Conservation (phyloP, 2,888 invertebrate genomes). For the Pammene fasciana region DNA sequence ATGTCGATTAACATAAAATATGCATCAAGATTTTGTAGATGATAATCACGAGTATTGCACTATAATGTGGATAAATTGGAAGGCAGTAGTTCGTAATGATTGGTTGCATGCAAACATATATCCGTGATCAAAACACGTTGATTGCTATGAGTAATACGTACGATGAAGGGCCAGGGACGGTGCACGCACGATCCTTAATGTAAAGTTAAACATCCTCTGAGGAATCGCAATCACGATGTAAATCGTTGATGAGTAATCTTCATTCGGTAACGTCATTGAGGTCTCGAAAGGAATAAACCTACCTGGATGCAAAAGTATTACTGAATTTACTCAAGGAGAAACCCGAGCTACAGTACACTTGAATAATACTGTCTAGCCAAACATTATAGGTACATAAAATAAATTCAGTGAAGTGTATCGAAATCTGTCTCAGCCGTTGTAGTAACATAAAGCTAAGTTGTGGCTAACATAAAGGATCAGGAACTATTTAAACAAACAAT, state of each 20-base stretch:
- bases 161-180: conserved; percentile 37
- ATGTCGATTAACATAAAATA: conserved; percentile 20
- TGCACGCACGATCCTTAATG: conserved; percentile 38
- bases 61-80: conserved; percentile 11
- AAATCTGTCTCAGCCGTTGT: conserved; percentile 9
- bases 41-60: conserved; percentile 14
- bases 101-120: conserved; percentile 27
- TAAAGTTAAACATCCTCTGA: conserved; percentile 36
- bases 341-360: conserved; percentile 3
- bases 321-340: background rate
- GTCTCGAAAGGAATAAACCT: conserved; percentile 25
- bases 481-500: conserved; percentile 25
- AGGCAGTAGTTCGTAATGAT: conserved; percentile 13
- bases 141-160: conserved; percentile 39
- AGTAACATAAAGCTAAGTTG: background rate
- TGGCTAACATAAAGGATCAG: conserved; percentile 30
- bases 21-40: conserved; percentile 5
- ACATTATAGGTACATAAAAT: conserved; percentile 1
- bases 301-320: conserved; percentile 8
- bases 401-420: conserved; percentile 5
- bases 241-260: conserved; percentile 37
- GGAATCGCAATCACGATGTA: conserved; percentile 35
- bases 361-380: conserved; percentile 16
- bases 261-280: conserved; percentile 24
- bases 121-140: conserved; percentile 34